Percentiles rank a stretch among this genome's conserved stretches.
Evolutionary conservation across 2,113 vertebrate genomes (phyloP).

Genomic region (Urocolius indicus): DNA sequence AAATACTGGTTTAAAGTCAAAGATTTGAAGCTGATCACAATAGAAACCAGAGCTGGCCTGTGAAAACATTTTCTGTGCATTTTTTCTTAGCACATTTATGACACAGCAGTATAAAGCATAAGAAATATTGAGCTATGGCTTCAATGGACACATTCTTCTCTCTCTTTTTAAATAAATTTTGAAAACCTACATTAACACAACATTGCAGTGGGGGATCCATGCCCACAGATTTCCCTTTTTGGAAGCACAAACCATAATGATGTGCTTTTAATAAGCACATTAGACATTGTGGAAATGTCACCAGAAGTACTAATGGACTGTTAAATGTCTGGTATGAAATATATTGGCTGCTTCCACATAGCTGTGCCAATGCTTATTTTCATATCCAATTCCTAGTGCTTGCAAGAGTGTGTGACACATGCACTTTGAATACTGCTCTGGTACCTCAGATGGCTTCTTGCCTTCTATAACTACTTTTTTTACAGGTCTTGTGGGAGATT

Average conservation of each 20-base stretch:
- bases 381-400: neutral
- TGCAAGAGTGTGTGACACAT: neutral
- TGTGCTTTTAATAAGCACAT: neutral
- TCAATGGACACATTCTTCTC: neutral
- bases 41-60: neutral
- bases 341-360: neutral
- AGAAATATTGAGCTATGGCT: neutral
- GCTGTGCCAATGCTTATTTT: neutral
- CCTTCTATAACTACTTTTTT: neutral
- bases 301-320: neutral
- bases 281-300: neutral
- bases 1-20: slow-evolving; percentile 17
- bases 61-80: slow-evolving; percentile 34
- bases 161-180: neutral
- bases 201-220: neutral
- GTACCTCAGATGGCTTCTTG: neutral
- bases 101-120: neutral
- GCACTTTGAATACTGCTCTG: neutral
- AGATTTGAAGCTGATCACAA: neutral
- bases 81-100: slow-evolving; percentile 34
- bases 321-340: neutral
- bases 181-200: slow-evolving; percentile 1
- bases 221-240: neutral
- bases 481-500: neutral
- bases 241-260: slow-evolving; percentile 4